Base-by-base conservation (phyloP, 2,888 invertebrate species). In the Apantesis nais region DNA sequence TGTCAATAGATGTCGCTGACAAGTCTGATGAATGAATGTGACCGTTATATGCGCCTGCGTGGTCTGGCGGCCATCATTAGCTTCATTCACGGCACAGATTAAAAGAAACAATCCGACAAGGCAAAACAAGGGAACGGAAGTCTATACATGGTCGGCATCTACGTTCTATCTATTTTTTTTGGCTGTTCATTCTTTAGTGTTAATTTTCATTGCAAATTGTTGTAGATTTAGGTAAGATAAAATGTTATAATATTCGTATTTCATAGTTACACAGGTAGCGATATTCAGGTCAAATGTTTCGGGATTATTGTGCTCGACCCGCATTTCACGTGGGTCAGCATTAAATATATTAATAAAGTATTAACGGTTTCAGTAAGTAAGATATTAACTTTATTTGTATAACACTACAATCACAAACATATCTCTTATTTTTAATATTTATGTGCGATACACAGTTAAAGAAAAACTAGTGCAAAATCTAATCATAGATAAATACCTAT, bases 1-100 rank as follows among this genome's bases (percentile, higher is more conserved):
- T 92, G 94, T 93, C 93, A 94, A 94, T 93, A 93, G 92, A 93
- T 93, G 94, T 92, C 93, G 92, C 88, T 91, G 93, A 92, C 92
- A 90, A 91, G 86, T 87, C 88, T 93, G 93, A 93, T 93, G 93
- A 93, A 93, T 93, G 93, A 93, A 90, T 87, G 83, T 88, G 82
- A 90, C 92, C 91, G 93, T 92, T 93, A 91, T 86, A 85, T 89
- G 92, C 89, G 82, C 75, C 71, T 73, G 78, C 83, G 74, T 76
- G 41, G 70, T 78, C 80, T 74, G 72, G 64, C 78, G 74, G 70
- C 70, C 80, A 79, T 93, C 93, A 92, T 93, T 93, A 93, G 90
- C 92, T 90, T 83, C 91, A 90, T 92, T 91, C 91, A 90, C 85
- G 84, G 85, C 84, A 82, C 84, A 91, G 89, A 92, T 92, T 90